Evolutionary conservation across 2,888 invertebrate species (phyloP).

Genomic region (Megaustenia siamemsis): DNA sequence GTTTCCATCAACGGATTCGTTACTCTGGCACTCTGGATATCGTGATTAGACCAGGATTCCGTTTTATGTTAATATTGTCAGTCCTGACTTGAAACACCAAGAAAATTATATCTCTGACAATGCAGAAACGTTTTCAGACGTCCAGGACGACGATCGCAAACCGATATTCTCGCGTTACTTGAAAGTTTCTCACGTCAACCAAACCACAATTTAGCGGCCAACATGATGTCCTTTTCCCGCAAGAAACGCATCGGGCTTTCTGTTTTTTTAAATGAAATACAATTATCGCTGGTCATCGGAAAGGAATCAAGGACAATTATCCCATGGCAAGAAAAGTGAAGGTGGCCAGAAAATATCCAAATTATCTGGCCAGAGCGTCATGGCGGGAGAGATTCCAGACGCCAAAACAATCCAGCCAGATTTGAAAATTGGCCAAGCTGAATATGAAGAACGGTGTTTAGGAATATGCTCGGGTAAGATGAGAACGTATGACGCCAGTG

Average conservation of each 20-base stretch:
- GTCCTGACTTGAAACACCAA: conserved; percentile 38
- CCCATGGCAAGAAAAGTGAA: conserved; percentile 37
- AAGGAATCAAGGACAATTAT: conserved; percentile 45
- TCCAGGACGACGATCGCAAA: conserved; percentile 31
- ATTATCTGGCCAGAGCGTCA: conserved; percentile 50
- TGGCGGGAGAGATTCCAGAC: conserved; percentile 47
- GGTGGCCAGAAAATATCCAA: conserved; percentile 41
- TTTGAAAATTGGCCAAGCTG: conserved; percentile 50
- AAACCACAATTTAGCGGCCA: conserved; percentile 30
- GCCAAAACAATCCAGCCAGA: conserved; percentile 44
- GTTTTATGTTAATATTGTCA: conserved; percentile 26
- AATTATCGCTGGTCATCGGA: conserved; percentile 51
- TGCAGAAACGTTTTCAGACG: conserved; percentile 11
- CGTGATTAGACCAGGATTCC: conserved; percentile 38
- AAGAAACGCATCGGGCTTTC: conserved; percentile 38
- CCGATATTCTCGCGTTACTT: conserved; percentile 40
- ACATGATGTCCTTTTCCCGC: conserved; percentile 15
- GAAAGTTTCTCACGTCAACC: conserved; percentile 44
- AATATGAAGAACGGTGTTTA: conserved; percentile 41
- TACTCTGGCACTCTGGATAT: conserved; percentile 20
- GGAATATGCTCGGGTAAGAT: conserved; percentile 35
- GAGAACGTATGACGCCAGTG: conserved; percentile 35
- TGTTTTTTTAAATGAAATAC: conserved; percentile 46
- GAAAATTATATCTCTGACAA: conserved; percentile 41
- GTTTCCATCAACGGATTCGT: conserved; percentile 41